Evolutionary conservation across 2,113 vertebrate species (phyloP), one percentile per base, ranked within the genome.

Genomic region (Noctilio leporinus): DNA sequence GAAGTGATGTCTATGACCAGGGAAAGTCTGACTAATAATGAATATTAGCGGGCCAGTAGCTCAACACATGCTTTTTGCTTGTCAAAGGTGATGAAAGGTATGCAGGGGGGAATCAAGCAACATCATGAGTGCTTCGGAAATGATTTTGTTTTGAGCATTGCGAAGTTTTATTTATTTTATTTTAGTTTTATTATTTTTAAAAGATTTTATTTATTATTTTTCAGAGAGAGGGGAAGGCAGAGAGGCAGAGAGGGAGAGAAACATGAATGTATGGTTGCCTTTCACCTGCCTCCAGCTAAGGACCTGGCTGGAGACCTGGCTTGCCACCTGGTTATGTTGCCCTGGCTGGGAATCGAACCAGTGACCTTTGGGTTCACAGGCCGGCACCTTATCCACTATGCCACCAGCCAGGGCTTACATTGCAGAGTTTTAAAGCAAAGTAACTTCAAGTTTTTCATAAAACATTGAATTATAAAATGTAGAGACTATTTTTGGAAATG

Each of bases 41-140:
- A 87, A 67, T 11, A 3, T 62, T 20, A 26, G 57, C 43, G 43
- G 65, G n/a, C 26, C 40, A 20, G 76, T n/a, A 64, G 83, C 77
- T 70, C 3, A 7, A 10, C 38, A 47, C 30, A 8, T 45, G 35
- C 33, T 38, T 86, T 93, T 53, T 86, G 76, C 82, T 95, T 20
- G 57, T 95, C 64, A 83, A n/a, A 83, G 51, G 73, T 7, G 40
- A 53, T 77, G 89, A 89, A 86, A 86, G 88, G 73, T n/a, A 76
- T n/a, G 11, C 4, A 10, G 33, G 55, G 33, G 83, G 24, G 40
- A 20, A 49, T n/a, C 83, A 40, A 62, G 65, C 59, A 40, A 30
- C 9, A 14, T 10, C 57, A 51, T 17, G 69, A 76, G 51, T 0
- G 16, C 59, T 14, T 10, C 5, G 67, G 72, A 78, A 77, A 84